These are phyloP conservation scores for Phortica variegata DNA, from an alignment of 1,140 invertebrate species.

Conservation along the genomic window DNA sequence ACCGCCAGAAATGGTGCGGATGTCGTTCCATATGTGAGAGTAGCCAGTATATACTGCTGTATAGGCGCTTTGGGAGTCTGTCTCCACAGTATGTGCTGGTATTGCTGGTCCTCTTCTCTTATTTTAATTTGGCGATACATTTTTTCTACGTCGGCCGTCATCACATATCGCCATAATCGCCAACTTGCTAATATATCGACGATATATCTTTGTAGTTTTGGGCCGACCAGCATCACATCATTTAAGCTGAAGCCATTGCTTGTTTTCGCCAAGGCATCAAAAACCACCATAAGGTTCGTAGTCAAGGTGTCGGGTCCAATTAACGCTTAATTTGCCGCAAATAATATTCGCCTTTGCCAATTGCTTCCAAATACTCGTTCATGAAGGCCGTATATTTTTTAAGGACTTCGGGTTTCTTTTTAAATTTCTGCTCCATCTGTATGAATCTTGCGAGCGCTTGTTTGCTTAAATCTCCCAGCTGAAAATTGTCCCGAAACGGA, in stretches of 20 bases:
- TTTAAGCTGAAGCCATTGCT: too few species aligned
- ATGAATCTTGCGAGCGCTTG: too few species aligned
- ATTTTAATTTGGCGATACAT: slow-evolving; percentile 45
- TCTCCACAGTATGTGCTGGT: slow-evolving; percentile 54
- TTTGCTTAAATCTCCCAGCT: not conserved
- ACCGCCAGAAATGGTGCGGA: too few species aligned
- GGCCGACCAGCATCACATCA: slow-evolving; percentile 39
- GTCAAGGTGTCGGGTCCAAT: slow-evolving; percentile 24
- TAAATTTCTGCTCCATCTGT: too few species aligned
- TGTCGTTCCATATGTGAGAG: too few species aligned
- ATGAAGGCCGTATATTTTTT: too few species aligned
- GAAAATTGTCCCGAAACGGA: too few species aligned
- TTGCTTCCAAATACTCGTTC: too few species aligned
- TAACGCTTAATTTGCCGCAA: slow-evolving; percentile 41
- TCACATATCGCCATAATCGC: slow-evolving; percentile 28
- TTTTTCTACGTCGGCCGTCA: slow-evolving; percentile 37
- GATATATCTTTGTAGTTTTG: slow-evolving; percentile 44
- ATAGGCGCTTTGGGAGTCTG: slow-evolving; percentile 18
- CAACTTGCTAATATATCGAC: slow-evolving; percentile 46
- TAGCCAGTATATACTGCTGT: too few species aligned
- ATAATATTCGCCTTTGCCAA: slow-evolving; percentile 2
- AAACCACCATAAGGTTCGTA: slow-evolving; percentile 32
- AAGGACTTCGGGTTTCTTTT: too few species aligned
- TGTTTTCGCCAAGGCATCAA: slow-evolving; percentile 25
- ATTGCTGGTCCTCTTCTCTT: slow-evolving; percentile 18